Evolutionary conservation across 2,888 invertebrate species (phyloP).

Genomic region (Agonopterix subpropinquella): DNA sequence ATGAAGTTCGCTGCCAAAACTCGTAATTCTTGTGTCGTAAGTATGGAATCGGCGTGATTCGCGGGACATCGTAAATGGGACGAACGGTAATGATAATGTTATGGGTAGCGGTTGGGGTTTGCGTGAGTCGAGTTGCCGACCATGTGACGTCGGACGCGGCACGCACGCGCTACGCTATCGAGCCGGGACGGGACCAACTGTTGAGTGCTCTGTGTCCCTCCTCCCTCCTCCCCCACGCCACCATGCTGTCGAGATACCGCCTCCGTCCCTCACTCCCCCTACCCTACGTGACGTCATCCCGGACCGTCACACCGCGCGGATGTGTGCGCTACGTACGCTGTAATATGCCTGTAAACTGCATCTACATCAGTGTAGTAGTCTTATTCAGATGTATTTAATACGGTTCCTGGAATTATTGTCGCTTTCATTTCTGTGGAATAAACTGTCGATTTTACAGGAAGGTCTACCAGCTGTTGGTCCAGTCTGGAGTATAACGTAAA

Average conservation of each 20-base stretch:
- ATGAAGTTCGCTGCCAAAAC: too few species aligned
- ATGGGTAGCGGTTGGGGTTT: constrained; percentile 13
- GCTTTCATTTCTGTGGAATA: too few species aligned
- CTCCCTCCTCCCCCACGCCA: constrained; percentile 14
- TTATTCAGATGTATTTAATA: too few species aligned
- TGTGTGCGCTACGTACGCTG: constrained; percentile 19
- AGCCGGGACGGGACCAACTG: constrained; percentile 64
- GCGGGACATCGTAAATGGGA: too few species aligned
- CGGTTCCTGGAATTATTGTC: neutral
- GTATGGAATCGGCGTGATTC: too few species aligned
- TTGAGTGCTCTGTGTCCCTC: constrained; percentile 42
- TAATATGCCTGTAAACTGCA: constrained; percentile 11
- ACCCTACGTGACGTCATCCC: constrained; percentile 52
- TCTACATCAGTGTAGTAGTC: constrained; percentile 7
- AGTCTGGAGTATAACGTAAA: too few species aligned
- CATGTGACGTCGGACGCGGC: constrained; percentile 44
- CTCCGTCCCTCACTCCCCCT: constrained; percentile 22
- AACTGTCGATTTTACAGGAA: too few species aligned
- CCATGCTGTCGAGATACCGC: constrained; percentile 7
- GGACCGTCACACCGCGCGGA: constrained; percentile 26
- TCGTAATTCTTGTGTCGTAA: too few species aligned
- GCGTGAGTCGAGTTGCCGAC: constrained; percentile 15
- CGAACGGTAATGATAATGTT: constrained; percentile 4
- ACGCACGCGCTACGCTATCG: constrained; percentile 66
- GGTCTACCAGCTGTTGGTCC: too few species aligned